Evolutionary conservation across 2,797 vertebrate species (phyloP).

Genomic region (Alouatta caraya): DNA sequence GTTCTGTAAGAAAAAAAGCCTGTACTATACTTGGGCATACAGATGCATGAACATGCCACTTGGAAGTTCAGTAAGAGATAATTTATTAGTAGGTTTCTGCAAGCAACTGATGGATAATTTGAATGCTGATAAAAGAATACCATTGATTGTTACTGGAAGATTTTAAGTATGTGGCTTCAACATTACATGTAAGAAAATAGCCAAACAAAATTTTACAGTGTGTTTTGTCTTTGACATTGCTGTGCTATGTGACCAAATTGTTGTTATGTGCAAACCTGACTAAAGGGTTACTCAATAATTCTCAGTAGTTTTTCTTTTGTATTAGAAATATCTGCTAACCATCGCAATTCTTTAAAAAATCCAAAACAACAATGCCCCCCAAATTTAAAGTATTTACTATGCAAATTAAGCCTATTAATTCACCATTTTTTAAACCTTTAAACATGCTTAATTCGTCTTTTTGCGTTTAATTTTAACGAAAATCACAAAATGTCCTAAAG

Average conservation of each 20-base stretch:
- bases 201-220: background rate
- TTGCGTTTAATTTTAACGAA: background rate
- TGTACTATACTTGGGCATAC: background rate
- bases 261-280: background rate
- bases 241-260: background rate
- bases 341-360: background rate
- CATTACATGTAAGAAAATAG: background rate
- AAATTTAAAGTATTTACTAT: background rate
- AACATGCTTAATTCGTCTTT: background rate
- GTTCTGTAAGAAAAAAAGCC: background rate
- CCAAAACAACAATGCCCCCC: background rate
- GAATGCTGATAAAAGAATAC: background rate
- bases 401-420: background rate
- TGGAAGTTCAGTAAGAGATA: background rate
- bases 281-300: background rate
- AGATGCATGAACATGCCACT: background rate
- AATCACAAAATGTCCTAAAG: background rate
- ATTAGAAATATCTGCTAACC: background rate
- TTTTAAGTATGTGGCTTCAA: background rate
- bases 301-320: background rate
- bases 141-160: background rate
- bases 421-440: background rate
- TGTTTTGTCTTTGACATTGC: background rate
- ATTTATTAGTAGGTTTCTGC: background rate
- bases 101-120: background rate